phyloP scores from a whole-genome alignment of 2,888 invertebrate species.

The Dioctria linearis region DNA sequence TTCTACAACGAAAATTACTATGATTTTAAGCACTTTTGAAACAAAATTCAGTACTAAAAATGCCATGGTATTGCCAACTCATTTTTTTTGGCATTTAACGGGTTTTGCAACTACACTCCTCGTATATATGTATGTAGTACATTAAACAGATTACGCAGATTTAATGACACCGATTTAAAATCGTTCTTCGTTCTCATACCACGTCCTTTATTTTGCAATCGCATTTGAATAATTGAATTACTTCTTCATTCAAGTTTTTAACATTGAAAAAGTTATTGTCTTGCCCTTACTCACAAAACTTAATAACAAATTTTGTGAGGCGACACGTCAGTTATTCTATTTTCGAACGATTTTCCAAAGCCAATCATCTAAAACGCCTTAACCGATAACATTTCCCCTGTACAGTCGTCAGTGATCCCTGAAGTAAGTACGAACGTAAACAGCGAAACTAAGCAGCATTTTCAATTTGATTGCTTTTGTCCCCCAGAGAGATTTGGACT shows the following conservation, averaged over 20 bases:
- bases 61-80: too few relatives aligned
- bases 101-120: too few relatives aligned
- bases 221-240: too few relatives aligned
- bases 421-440: constrained; percentile 33
- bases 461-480: constrained; percentile 49
- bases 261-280: constrained; percentile 21
- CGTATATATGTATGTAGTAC: too few relatives aligned
- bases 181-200: too few relatives aligned
- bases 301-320: constrained; percentile 46
- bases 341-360: constrained; percentile 34
- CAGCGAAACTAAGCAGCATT: constrained; percentile 48
- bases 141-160: too few relatives aligned
- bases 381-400: constrained; percentile 25
- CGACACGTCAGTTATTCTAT: constrained; percentile 45
- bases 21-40: too few relatives aligned
- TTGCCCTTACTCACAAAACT: constrained; percentile 18
- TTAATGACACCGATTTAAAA: too few relatives aligned
- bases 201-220: too few relatives aligned
- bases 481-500: constrained; percentile 33
- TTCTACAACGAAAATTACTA: too few relatives aligned
- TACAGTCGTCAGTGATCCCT: neutral
- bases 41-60: too few relatives aligned
- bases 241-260: neutral
- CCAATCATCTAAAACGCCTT: constrained; percentile 47
- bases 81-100: too few relatives aligned